Percentiles rank a stretch among this genome's conserved stretches.
These are phyloP conservation scores for Myotis pilosus DNA, from an alignment of 2,797 vertebrate species.

Conservation along the genomic window DNA sequence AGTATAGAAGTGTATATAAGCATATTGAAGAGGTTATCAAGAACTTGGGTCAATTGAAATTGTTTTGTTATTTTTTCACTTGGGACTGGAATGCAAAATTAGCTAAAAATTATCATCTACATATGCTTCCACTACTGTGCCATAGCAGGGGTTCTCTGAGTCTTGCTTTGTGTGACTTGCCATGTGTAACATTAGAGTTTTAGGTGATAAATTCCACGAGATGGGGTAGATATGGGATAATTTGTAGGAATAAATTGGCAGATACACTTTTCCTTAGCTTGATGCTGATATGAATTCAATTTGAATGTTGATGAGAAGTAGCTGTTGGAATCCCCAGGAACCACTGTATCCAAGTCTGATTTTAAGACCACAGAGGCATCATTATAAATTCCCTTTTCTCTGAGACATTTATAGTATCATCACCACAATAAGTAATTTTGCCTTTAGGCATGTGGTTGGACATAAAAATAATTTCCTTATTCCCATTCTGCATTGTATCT, in stretches of 20 bases:
- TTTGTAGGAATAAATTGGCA: slow-evolving; percentile 33
- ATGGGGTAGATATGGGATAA: background rate
- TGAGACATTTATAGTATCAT: slow-evolving; percentile 9
- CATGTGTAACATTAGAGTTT: slow-evolving; percentile 29
- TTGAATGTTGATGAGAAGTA: slow-evolving; percentile 54
- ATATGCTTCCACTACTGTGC: background rate
- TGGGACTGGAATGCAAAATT: background rate
- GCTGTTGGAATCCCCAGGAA: slow-evolving; percentile 18
- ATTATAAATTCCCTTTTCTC: slow-evolving; percentile 7
- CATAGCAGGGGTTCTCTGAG: background rate
- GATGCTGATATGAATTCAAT: background rate
- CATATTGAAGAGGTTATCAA: slow-evolving; percentile 51
- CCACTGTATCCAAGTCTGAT: slow-evolving; percentile 11
- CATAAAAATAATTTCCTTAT: slow-evolving; percentile 18
- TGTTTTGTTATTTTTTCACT: slow-evolving; percentile 50
- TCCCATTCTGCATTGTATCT: background rate
- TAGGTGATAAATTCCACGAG: background rate
- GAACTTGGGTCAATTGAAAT: slow-evolving; percentile 49
- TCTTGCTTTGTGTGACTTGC: slow-evolving; percentile 20
- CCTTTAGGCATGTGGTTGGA: background rate
- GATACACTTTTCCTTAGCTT: background rate
- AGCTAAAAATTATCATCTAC: slow-evolving; percentile 34
- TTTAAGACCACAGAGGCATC: background rate
- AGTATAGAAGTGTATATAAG: slow-evolving; percentile 9
- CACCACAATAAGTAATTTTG: slow-evolving; percentile 35